Percentiles rank a stretch among this genome's conserved stretches.
phyloP scores from a whole-genome alignment of 2,113 vertebrate species.

The Pachycephala philippinensis region DNA sequence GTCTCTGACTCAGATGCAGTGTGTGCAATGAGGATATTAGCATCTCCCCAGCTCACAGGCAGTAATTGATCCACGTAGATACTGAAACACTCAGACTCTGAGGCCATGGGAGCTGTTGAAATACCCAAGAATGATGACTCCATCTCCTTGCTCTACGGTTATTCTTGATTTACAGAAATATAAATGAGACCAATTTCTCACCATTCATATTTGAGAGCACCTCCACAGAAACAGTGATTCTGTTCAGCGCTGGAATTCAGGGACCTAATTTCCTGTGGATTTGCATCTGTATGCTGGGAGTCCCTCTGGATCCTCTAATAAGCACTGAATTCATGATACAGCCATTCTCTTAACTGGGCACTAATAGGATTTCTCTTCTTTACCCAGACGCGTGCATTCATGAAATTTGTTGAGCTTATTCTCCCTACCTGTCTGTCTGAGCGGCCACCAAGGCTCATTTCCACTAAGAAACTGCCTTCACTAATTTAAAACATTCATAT shows the following conservation, averaged over 20 bases:
- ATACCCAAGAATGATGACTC: neutral
- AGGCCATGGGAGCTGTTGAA: neutral
- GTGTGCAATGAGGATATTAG: neutral
- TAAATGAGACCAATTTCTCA: neutral
- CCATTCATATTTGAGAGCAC: neutral
- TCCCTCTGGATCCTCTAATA: neutral
- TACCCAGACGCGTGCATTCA: neutral
- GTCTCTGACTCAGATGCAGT: neutral
- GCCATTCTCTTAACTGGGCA: constrained; percentile 12
- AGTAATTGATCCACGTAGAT: neutral
- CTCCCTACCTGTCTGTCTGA: neutral
- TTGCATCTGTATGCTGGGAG: neutral
- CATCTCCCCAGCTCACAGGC: neutral
- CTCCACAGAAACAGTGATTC: neutral
- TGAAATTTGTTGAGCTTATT: neutral
- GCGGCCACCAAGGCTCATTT: neutral
- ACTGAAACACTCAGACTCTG: neutral
- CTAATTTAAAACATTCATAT: constrained; percentile 34
- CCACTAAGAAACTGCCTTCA: constrained; percentile 2
- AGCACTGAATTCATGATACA: neutral
- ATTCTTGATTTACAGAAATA: neutral
- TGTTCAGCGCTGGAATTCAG: neutral
- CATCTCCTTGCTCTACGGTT: neutral
- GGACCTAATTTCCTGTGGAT: neutral
- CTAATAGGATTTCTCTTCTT: constrained; percentile 33